phyloP scores from a whole-genome alignment of 1,140 invertebrate genomes.

The Aporrectodea caliginosa region DNA sequence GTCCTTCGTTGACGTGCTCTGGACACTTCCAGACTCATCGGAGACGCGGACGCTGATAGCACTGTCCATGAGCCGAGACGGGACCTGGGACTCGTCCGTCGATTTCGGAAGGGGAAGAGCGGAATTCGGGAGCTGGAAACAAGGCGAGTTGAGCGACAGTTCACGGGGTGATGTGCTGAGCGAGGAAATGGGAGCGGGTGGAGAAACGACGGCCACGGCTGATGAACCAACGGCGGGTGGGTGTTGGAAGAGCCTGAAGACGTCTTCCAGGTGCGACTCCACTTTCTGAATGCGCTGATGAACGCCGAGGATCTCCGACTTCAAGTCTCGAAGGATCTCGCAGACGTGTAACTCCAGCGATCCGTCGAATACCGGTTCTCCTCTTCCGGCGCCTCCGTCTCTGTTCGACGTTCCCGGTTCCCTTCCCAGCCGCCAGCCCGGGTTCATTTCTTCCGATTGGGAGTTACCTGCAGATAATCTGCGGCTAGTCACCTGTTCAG shows the following conservation, averaged over 20 bases:
- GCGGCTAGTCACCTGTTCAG: too few relatives aligned
- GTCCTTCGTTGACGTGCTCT: too few relatives aligned
- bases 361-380: not conserved
- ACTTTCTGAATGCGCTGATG: constrained; percentile 14
- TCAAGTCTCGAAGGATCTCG: constrained; percentile 5
- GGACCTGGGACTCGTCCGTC: too few relatives aligned
- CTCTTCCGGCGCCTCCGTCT: not conserved
- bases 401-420: not conserved
- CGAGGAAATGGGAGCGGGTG: not conserved
- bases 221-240: not conserved
- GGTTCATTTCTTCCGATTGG: not conserved
- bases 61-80: too few relatives aligned
- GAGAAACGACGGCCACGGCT: not conserved
- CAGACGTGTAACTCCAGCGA: not conserved
- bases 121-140: not conserved
- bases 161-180: too few relatives aligned
- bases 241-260: constrained; percentile 4
- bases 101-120: too few relatives aligned
- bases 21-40: too few relatives aligned
- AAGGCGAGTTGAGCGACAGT: not conserved
- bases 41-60: too few relatives aligned
- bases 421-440: too few relatives aligned
- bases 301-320: constrained; percentile 1
- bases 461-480: too few relatives aligned
- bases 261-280: constrained; percentile 19